phyloP scores from a whole-genome alignment of 1,140 invertebrate species.

The Melitaea cinxia region DNA sequence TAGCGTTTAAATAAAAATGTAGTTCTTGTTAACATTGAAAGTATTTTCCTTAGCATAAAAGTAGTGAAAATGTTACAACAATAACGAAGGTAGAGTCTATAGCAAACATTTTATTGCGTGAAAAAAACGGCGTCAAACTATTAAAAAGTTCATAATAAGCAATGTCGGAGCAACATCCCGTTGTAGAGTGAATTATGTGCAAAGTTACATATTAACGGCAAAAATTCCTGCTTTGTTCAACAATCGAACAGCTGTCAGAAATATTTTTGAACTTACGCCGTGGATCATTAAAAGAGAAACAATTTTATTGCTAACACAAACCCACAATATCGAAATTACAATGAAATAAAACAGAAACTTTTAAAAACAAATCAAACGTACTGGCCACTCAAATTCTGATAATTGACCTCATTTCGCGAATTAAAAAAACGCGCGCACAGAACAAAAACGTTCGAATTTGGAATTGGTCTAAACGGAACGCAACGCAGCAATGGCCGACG shows the following conservation, averaged over 20 bases:
- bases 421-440: constrained; percentile 41
- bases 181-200: background rate
- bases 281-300: background rate
- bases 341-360: background rate
- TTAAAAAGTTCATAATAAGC: background rate
- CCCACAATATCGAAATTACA: background rate
- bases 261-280: background rate
- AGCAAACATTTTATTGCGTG: no score
- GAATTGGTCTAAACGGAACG: constrained; percentile 63
- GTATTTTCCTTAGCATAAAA: no score
- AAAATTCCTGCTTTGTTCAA: background rate
- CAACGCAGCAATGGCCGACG: constrained; percentile 64
- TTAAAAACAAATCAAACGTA: background rate
- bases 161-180: background rate
- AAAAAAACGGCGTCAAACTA: background rate
- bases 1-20: no score
- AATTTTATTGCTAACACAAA: background rate
- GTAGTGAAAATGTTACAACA: no score
- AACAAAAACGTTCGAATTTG: constrained; percentile 41
- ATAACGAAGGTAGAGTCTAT: no score
- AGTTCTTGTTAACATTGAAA: no score
- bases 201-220: background rate
- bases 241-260: background rate
- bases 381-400: constrained; percentile 12
- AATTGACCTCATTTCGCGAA: constrained; percentile 23